Percentiles rank a stretch among this genome's conserved stretches.
Conservation (phyloP, 1,140 invertebrate species). For the Neomicropteryx cornuta region DNA sequence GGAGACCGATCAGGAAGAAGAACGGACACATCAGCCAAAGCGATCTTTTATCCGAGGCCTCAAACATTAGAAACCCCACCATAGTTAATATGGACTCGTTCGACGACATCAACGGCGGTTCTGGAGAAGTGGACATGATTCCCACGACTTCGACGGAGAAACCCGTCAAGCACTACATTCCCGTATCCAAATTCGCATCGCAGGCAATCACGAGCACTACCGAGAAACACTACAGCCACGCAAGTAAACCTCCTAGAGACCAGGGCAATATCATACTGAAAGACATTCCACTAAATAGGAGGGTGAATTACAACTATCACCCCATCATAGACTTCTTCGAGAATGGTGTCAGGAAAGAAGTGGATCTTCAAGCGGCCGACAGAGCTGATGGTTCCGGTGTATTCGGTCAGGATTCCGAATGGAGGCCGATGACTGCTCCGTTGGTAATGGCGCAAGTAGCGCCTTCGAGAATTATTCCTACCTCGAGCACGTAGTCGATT, state of each 20-base stretch:
- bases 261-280: conserved; percentile 7
- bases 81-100: conserved; percentile 20
- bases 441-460: no score
- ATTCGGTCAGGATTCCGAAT: conserved; percentile 26
- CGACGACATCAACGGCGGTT: conserved; percentile 28
- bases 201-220: no score
- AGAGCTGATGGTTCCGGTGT: conserved; percentile 23
- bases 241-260: conserved; percentile 6
- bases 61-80: conserved; percentile 24
- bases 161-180: no score
- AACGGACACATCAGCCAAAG: conserved; percentile 25
- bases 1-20: conserved; percentile 34
- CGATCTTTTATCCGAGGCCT: conserved; percentile 30
- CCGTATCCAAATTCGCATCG: no score
- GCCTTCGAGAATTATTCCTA: no score
- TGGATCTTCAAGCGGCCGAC: conserved; percentile 24
- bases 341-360: conserved; percentile 22
- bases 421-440: conserved; percentile 34
- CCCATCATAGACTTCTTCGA: conserved; percentile 77
- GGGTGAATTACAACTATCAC: conserved; percentile 75
- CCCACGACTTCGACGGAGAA: conserved; percentile 17
- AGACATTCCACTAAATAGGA: conserved; percentile 23
- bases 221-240: no score
- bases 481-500: no score
- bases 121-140: conserved; percentile 23